phyloP scores from a whole-genome alignment of 1,140 invertebrate genomes.

The Drosophila pseudoobscura region DNA sequence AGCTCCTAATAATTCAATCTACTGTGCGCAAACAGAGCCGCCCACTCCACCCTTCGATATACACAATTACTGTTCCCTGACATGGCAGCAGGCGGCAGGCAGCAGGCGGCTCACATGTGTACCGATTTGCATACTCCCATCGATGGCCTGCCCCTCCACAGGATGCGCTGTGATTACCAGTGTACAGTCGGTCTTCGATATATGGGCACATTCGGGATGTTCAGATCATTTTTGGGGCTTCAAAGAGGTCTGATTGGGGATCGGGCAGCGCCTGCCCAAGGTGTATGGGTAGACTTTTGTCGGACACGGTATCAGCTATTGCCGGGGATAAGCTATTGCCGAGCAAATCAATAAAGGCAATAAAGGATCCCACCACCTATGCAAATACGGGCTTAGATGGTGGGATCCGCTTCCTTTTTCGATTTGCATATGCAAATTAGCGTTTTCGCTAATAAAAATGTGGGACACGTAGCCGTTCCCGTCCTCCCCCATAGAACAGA shows the following conservation, averaged over 20 bases:
- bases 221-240: too few species aligned
- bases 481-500: not conserved
- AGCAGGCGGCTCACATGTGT: too few species aligned
- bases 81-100: too few species aligned
- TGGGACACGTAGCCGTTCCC: slow-evolving; percentile 28
- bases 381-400: slow-evolving; percentile 1
- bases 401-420: slow-evolving; percentile 18
- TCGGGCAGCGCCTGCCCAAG: too few species aligned
- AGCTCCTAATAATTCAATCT: slow-evolving; percentile 50
- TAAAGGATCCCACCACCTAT: slow-evolving; percentile 13
- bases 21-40: slow-evolving; percentile 15
- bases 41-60: not conserved
- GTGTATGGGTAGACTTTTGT: too few species aligned
- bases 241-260: too few species aligned
- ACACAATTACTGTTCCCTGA: slow-evolving; percentile 27
- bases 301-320: too few species aligned
- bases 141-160: too few species aligned
- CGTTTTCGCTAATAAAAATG: slow-evolving; percentile 41
- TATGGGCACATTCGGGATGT: too few species aligned
- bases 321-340: slow-evolving; percentile 42
- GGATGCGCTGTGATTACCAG: too few species aligned
- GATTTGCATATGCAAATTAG: slow-evolving; percentile 59
- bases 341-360: slow-evolving; percentile 38
- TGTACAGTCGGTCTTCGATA: too few species aligned
- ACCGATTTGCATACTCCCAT: too few species aligned